Evolutionary conservation across 2,797 vertebrate genomes (phyloP).

Genomic region (Scomberomorus guttatus): DNA sequence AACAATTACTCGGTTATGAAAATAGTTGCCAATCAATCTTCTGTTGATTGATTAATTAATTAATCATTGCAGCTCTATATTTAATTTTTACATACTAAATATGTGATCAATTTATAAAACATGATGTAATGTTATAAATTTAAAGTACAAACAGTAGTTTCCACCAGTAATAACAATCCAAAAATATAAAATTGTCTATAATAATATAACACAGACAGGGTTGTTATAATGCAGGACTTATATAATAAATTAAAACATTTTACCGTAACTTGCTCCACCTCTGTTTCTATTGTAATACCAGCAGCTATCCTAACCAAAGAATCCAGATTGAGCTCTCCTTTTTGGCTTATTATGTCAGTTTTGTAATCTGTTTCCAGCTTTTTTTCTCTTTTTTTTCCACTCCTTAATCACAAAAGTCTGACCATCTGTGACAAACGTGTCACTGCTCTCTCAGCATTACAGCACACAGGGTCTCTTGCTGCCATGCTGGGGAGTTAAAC

Average conservation of each 20-base stretch:
- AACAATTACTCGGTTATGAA: no score
- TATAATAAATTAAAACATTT: no score
- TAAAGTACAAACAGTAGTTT: not conserved
- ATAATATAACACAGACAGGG: not conserved
- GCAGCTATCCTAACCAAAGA: not conserved
- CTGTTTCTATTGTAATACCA: not conserved
- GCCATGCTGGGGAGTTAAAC: conserved; percentile 17
- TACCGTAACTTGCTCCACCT: not conserved
- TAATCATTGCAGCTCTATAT: no score
- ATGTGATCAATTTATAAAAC: not conserved
- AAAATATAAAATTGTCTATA: not conserved
- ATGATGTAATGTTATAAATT: not conserved
- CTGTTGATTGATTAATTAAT: no score
- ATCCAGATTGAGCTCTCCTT: not conserved
- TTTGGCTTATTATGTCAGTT: not conserved
- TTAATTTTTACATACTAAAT: no score
- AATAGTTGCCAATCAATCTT: no score
- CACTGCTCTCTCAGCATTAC: not conserved
- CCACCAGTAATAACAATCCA: not conserved
- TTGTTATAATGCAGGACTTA: no score
- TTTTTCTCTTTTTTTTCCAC: accelerated
- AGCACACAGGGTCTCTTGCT: not conserved
- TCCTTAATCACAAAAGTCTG: not conserved
- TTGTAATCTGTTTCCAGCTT: not conserved
- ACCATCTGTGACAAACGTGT: conserved; percentile 1